A percentile compares a stretch with the other conserved stretches of the same genome.
Conservation (phyloP, 2,113 vertebrate species). For the Microcebus murinus region DNA sequence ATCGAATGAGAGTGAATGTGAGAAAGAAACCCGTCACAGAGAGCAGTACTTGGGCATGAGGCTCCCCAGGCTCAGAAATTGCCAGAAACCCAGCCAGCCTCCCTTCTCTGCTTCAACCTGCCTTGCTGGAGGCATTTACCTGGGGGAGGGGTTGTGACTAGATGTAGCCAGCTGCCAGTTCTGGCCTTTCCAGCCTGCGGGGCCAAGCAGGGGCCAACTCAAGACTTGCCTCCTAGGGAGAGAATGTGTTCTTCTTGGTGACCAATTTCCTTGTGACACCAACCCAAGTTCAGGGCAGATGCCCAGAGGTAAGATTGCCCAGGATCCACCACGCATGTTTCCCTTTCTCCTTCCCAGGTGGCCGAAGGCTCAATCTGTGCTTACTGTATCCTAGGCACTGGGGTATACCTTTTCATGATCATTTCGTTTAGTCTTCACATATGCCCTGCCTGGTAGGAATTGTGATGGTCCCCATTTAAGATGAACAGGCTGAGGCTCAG, state of each 20-base stretch:
- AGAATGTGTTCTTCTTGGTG: slow-evolving; percentile 85
- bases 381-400: not conserved
- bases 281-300: slow-evolving; percentile 83
- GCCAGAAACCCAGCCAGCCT: not conserved
- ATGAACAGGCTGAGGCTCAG: not conserved
- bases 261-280: slow-evolving; percentile 84
- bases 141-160: not conserved
- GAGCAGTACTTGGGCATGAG: not conserved
- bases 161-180: not conserved
- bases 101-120: not conserved
- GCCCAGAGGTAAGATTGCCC: slow-evolving; percentile 83
- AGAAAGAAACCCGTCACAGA: not conserved
- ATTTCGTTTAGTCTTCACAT: not conserved
- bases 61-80: not conserved
- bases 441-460: not conserved
- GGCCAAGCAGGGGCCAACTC: not conserved
- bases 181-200: not conserved
- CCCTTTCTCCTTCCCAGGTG: not conserved
- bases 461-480: not conserved
- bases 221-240: slow-evolving; percentile 80
- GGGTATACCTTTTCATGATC: not conserved
- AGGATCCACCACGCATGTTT: not conserved
- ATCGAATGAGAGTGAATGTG: not conserved
- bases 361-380: not conserved
- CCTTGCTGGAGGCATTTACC: not conserved